These are phyloP conservation scores for Blastobasis lacticolella DNA, from an alignment of 2,888 invertebrate genomes.

Conservation along the genomic window DNA sequence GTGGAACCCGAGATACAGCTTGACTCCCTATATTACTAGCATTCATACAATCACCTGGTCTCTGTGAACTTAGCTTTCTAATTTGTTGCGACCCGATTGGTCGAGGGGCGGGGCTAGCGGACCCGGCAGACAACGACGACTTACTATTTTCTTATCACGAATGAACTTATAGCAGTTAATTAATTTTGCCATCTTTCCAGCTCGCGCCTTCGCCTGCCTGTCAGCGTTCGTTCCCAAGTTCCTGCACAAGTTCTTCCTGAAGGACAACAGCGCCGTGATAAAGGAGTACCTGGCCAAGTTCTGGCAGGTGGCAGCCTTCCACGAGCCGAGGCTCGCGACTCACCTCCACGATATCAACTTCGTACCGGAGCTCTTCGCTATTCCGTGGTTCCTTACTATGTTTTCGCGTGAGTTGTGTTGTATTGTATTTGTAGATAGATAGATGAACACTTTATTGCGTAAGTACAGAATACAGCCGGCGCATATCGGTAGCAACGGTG, in stretches of 20 bases:
- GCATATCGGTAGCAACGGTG: too few relatives aligned
- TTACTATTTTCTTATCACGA: too few relatives aligned
- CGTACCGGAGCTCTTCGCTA: constrained; percentile 97
- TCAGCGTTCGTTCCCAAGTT: constrained; percentile 96
- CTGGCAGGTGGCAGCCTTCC: constrained; percentile 95
- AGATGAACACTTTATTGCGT: too few relatives aligned
- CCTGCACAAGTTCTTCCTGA: constrained; percentile 96
- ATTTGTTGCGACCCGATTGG: too few relatives aligned
- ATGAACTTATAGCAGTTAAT: too few relatives aligned
- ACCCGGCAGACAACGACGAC: too few relatives aligned
- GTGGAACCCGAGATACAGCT: too few relatives aligned
- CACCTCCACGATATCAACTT: constrained; percentile 95
- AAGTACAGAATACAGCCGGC: too few relatives aligned
- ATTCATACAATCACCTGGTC: too few relatives aligned
- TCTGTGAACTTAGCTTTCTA: too few relatives aligned
- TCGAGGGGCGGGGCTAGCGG: too few relatives aligned
- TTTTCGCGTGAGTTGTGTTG: constrained; percentile 90
- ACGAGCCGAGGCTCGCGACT: constrained; percentile 93
- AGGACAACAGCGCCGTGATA: constrained; percentile 96
- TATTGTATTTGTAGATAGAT: not conserved
- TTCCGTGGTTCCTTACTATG: constrained; percentile 99
- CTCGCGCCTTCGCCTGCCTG: constrained; percentile 95
- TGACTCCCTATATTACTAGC: too few relatives aligned
- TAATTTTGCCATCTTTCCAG: constrained; percentile 64
- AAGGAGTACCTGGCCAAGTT: constrained; percentile 98